Conservation (phyloP, 2,888 invertebrate genomes). For the Meganola albula region DNA sequence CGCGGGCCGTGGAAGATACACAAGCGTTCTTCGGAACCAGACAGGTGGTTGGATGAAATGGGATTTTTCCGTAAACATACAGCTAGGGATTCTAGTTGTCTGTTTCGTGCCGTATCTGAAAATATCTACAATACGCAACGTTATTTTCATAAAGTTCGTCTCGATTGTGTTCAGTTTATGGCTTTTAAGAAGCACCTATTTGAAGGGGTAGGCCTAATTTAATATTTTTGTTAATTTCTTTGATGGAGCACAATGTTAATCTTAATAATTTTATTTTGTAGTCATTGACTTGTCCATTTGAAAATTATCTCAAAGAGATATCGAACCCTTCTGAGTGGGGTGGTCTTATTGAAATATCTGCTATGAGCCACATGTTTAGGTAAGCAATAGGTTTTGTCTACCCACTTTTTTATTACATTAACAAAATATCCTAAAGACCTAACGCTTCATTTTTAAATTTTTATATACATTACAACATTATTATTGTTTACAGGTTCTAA, state of each 20-base stretch:
- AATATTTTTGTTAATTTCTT: constrained; percentile 22
- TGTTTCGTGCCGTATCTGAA: constrained; percentile 93
- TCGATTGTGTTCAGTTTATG: constrained; percentile 86
- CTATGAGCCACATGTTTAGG: constrained; percentile 83
- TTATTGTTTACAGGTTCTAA: too few relatives aligned
- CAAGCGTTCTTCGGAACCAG: constrained; percentile 74
- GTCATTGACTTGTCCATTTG: constrained; percentile 80
- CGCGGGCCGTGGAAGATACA: constrained; percentile 71
- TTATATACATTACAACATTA: too few relatives aligned
- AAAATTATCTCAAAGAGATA: constrained; percentile 83
- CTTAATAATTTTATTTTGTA: constrained; percentile 60
- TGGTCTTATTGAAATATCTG: constrained; percentile 82
- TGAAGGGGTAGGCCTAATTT: constrained; percentile 71
- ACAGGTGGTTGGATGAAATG: constrained; percentile 87
- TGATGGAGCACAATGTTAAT: constrained; percentile 20
- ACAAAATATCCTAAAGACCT: too few relatives aligned
- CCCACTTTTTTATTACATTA: too few relatives aligned
- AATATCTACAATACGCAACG: constrained; percentile 84
- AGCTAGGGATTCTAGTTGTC: constrained; percentile 91
- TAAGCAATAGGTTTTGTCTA: constrained; percentile 54
- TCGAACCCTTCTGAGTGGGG: constrained; percentile 83
- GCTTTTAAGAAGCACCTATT: constrained; percentile 80
- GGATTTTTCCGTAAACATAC: constrained; percentile 92
- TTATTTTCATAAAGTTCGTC: constrained; percentile 85
- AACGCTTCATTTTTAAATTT: too few relatives aligned